Conservation (phyloP, 2,888 invertebrate genomes). For the Torymus aiolomorphi region DNA sequence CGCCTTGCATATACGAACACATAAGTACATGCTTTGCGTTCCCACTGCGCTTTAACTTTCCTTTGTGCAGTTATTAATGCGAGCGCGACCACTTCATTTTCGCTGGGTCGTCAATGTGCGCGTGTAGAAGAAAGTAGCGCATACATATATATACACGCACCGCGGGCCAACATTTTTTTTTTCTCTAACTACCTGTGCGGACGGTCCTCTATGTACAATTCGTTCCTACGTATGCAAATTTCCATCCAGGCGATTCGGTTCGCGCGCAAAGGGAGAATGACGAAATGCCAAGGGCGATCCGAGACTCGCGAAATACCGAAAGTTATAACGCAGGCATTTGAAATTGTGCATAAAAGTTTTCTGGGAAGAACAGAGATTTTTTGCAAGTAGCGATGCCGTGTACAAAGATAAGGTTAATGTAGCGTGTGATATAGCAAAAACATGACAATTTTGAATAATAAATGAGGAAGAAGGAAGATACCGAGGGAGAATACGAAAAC, state of each 20-base stretch:
- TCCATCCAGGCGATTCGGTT: neutral
- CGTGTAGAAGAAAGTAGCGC: conserved; percentile 51
- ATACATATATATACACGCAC: conserved; percentile 54
- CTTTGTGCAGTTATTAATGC: conserved; percentile 73
- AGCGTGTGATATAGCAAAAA: conserved; percentile 48
- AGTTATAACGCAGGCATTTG: too few relatives aligned
- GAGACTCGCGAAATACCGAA: neutral
- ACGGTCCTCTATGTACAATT: conserved; percentile 68
- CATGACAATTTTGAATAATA: conserved; percentile 47
- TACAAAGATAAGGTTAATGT: conserved; percentile 38
- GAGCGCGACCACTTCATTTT: conserved; percentile 72
- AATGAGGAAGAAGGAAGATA: conserved; percentile 49
- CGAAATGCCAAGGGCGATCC: neutral
- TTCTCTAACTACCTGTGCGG: conserved; percentile 66
- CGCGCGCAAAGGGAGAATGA: neutral
- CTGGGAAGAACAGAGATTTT: too few relatives aligned
- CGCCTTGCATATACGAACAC: conserved; percentile 3
- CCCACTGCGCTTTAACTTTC: conserved; percentile 61
- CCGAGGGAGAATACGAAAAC: conserved; percentile 44
- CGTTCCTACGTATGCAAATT: conserved; percentile 73
- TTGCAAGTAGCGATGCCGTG: neutral
- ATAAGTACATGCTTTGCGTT: conserved; percentile 23
- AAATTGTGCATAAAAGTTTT: neutral
- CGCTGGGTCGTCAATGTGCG: conserved; percentile 58
- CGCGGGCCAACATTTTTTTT: conserved; percentile 16